A percentile compares a stretch with the other conserved stretches of the same genome.
Conservation (phyloP, 2,113 vertebrate genomes). For the Pachypanchax playfairii region DNA sequence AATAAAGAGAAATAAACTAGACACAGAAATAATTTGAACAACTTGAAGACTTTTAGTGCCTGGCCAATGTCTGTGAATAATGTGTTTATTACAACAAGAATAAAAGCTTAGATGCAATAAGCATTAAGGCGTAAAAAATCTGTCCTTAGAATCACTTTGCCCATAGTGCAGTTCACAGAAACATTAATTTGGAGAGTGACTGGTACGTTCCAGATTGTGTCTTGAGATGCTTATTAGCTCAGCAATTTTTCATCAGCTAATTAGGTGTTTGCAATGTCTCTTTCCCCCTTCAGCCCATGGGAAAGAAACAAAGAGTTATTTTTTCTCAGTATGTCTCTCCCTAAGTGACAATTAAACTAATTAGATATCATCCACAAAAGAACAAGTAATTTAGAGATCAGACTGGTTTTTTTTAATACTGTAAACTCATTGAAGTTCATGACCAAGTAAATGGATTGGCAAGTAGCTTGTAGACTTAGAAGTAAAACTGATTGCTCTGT, state of each 20-base stretch:
- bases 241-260: constrained; percentile 64
- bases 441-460: constrained; percentile 1
- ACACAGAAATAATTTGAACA: constrained; percentile 10
- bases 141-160: constrained; percentile 26
- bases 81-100: constrained; percentile 41
- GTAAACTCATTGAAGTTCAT: constrained; percentile 16
- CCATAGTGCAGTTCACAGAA: constrained; percentile 6
- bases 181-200: constrained; percentile 51
- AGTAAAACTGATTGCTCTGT: neutral
- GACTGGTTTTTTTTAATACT: constrained; percentile 17
- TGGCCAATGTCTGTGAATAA: constrained; percentile 10
- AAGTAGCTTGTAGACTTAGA: neutral
- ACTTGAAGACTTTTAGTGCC: constrained; percentile 22
- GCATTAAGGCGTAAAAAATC: constrained; percentile 27
- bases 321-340: constrained; percentile 31
- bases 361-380: constrained; percentile 42
- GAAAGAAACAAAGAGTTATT: constrained; percentile 55
- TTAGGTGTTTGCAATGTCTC: constrained; percentile 48
- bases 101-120: constrained; percentile 37
- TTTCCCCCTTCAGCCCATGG: constrained; percentile 37
- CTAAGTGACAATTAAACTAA: constrained; percentile 61
- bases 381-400: constrained; percentile 44
- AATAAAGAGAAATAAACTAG: neutral
- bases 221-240: constrained; percentile 56
- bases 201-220: constrained; percentile 50